Base-by-base conservation (phyloP, 1,140 invertebrate species). In the Papilio helenus region DNA sequence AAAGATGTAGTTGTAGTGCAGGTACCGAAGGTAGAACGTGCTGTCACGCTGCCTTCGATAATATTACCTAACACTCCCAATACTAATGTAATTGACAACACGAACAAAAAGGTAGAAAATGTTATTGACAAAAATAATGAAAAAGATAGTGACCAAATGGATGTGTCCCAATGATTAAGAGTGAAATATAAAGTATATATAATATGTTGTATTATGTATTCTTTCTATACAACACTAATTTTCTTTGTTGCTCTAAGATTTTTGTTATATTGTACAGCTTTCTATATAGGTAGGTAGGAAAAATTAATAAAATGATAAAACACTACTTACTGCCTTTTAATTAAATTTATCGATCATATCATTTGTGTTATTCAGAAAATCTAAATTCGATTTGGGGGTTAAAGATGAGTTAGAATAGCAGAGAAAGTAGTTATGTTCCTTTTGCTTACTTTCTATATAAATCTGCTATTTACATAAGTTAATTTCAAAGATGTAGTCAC, bases 1-100 rank as follows among this genome's bases (percentile, higher is more conserved):
- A 80, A 86, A 49, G 91, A 94, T 85, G 86, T 92, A 42, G 86
- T 91, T 76, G 89, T 93, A 51, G 92, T 93, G 8, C 86, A 92
- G 85, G 90, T 94, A 74, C 92, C 92, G 74, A 90, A 89, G 85
- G 89, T 93, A 29, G 89, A 93, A 14, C 85, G 86, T 82, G 65
- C 84, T 20, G 61, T 86, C 77, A 82, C 79, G 79, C 76, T 76
- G 23, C 72, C 76, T 5, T 78, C 61, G 39, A 58, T 65, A 23
- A 49, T 76, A 26, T 39, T 55, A 12, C 5, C 80, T 76, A 72
- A 76, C 61, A 44, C 65, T 44, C 68, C 71, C 46, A 73, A 58
- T 58, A 68, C 44, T n/a, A 72, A 44, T 51, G 46, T 55, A 12
- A 39, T 72, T 14, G 79, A 81, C 18, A 23, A 34, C 49, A 9